Base-by-base conservation (phyloP, 2,113 vertebrate genomes). In the Corythornis cristatus region DNA sequence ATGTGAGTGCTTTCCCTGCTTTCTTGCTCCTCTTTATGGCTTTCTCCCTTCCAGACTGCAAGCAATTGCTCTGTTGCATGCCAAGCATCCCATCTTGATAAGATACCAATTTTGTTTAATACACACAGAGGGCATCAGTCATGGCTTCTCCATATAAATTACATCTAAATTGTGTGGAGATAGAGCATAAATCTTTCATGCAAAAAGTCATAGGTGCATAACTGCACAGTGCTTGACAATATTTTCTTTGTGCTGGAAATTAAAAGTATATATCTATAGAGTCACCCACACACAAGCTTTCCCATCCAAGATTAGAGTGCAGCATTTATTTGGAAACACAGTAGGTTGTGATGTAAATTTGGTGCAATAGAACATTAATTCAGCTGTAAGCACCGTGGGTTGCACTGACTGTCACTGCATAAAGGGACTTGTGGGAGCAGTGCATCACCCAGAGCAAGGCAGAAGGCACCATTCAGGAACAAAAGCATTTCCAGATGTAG, bases 91-190 rank as follows among this genome's bases (percentile, higher is more conserved):
- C 18, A 51, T 78, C 60, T 23, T 83, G 61, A 91, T 66, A 88
- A 88, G 83, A 78, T 14, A 70, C 22, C 61, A 91, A 26, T 94
- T 94, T 95, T 65, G 48, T 51, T n/a, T 74, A 83, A 85, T 93
- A 82, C 20, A 88, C 54, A 86, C 89, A 66, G 72, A 95, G 72
- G 58, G 57, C 45, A 84, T 72, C 72, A 1, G 2, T 87, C 90
- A 72, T 81, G 70, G 37, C 51, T 86, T 73, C 86, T 93, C 78
- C 57, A 53, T 66, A 56, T 53, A 92, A 93, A 91, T 96, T 86
- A 83, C 56, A 91, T 57, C 60, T 71, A 75, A 82, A 83, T 43
- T 60, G 21, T 43, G 33, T 40, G n/a, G 35, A 77, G 35, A 45
- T 42, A 22, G 60, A 62, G 58, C 16, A 90, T 85, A 92, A 93